Base-by-base conservation (phyloP, 2,888 invertebrate genomes). In the Gryllus longicercus region DNA sequence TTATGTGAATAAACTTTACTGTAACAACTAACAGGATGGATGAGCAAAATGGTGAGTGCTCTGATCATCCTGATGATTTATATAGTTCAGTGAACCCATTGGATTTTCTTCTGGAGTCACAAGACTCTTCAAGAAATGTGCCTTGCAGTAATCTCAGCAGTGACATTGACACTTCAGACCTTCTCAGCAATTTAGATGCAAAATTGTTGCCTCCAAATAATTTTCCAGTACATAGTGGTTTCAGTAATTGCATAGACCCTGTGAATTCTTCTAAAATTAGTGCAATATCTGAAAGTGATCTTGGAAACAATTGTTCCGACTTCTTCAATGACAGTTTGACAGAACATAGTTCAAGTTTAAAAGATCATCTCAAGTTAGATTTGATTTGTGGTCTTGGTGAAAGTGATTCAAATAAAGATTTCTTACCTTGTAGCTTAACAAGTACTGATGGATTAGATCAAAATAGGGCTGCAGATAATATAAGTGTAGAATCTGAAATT, bases 41-140 rank as follows among this genome's bases (percentile, higher is more conserved):
- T 80, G 84, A 84, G 82, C 83, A 83, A 78, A 85, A 85, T 83
- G 84, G 84, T 76, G 84, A 84, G 78, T 84, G 83, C 81, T 85
- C 84, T 82, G 84, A 84, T 74, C 84, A 85, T 80, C 84, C 84
- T 78, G 84, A 84, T 75, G 84, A 83, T 81, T 81, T 85, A 49
- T 85, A 83, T 82, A 82, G 82, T 50, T 83, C 84, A 21, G 80
- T 84, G 25, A 82, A 83, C 51, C 81, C 82, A 16, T 83, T 78
- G 81, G 80, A 85, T 74, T 85, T 84, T 80, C 81, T 85, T 75
- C 79, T 85, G 50, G 85, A 85, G 18, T 77, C 82, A n/a, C 77
- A 76, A n/a, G 79, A 77, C 50, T 38, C 80, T 25, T 77, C 79
- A 25, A 79, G 77, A 80, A 80, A 78, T 76, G 79, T 82, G 82